Conservation (phyloP, 2,797 vertebrate species). For the Antennarius maculatus region DNA sequence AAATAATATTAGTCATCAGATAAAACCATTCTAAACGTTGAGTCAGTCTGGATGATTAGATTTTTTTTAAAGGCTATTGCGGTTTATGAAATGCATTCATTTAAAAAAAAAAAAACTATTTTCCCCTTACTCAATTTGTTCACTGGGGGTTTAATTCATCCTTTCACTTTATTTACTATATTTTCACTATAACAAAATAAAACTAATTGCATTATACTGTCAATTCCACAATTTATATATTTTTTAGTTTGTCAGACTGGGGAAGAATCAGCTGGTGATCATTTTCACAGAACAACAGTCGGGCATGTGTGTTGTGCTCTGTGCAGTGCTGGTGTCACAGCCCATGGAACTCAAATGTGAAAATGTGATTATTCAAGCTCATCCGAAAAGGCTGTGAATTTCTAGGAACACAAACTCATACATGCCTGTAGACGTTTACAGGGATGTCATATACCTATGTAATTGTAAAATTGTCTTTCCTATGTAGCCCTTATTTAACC, state of each 20-base stretch:
- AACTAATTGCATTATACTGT: too few relatives aligned
- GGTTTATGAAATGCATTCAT: too few relatives aligned
- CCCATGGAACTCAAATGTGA: not conserved
- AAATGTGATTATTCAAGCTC: not conserved
- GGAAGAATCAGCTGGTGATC: not conserved
- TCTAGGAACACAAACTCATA: not conserved
- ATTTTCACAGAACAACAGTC: not conserved
- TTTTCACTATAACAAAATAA: too few relatives aligned
- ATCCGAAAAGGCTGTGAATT: not conserved
- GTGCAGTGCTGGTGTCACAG: not conserved
- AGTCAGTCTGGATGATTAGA: not conserved
- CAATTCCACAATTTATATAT: too few relatives aligned
- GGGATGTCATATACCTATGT: too few relatives aligned
- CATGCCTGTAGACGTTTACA: not conserved
- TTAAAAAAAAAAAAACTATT: too few relatives aligned
- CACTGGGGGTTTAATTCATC: not conserved
- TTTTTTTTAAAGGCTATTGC: not conserved
- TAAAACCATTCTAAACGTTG: not conserved
- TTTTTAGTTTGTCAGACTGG: not conserved
- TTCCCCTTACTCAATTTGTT: not conserved
- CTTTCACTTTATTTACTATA: not conserved
- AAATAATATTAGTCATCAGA: not conserved
- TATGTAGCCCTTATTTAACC: too few relatives aligned
- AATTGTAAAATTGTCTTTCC: too few relatives aligned
- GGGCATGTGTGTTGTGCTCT: not conserved